phyloP scores from a whole-genome alignment of 2,797 vertebrate genomes.

The Tenualosa thibaudeaui region DNA sequence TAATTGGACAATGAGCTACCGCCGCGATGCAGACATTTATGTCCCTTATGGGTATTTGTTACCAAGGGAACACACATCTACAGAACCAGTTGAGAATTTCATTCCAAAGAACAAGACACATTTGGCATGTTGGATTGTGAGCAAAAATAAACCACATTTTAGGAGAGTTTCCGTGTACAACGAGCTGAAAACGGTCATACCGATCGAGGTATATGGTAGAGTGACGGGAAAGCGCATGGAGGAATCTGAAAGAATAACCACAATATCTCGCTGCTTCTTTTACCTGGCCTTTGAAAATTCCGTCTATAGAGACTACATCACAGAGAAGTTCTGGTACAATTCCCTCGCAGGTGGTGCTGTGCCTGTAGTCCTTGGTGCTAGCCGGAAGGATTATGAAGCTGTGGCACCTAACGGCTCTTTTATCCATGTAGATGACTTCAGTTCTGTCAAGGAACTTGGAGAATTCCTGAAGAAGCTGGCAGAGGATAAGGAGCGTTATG shows the following conservation, averaged over 20 bases:
- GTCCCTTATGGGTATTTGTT: conserved; percentile 83
- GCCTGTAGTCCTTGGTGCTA: conserved; percentile 39
- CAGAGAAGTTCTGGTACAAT: too few relatives aligned
- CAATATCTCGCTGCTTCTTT: too few relatives aligned
- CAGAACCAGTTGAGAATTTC: not conserved
- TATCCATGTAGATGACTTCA: conserved; percentile 86
- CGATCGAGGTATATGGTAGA: conserved; percentile 39
- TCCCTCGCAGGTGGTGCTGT: too few relatives aligned
- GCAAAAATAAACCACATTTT: conserved; percentile 75
- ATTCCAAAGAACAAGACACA: conserved; percentile 69
- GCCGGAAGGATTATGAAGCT: conserved; percentile 74
- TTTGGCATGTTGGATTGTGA: conserved; percentile 87
- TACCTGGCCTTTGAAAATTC: too few relatives aligned
- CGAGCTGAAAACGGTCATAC: too few relatives aligned
- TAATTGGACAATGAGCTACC: conserved; percentile 90
- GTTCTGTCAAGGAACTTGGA: conserved; percentile 73
- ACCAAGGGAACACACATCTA: conserved; percentile 37
- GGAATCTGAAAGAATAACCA: conserved; percentile 75
- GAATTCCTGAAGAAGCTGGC: conserved; percentile 71
- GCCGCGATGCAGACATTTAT: conserved; percentile 82
- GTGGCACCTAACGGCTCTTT: conserved; percentile 81
- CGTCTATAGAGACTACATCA: too few relatives aligned
- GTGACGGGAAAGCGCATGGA: conserved; percentile 64
- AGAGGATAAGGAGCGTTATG: conserved; percentile 72
- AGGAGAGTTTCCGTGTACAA: too few relatives aligned